Conservation (phyloP, 2,797 vertebrate species). For the Myioborus miniatus region DNA sequence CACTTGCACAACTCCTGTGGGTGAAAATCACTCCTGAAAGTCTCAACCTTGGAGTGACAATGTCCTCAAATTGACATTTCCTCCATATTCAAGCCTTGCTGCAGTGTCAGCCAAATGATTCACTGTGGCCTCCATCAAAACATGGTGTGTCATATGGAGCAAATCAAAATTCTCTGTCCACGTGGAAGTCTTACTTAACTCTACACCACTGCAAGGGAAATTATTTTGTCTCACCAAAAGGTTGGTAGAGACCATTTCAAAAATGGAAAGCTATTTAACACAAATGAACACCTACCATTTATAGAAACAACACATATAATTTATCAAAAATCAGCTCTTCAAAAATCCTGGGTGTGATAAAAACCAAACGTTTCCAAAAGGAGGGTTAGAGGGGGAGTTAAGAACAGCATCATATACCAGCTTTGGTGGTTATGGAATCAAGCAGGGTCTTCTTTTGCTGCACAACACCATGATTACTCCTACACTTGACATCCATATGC, state of each 20-base stretch:
- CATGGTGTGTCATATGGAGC: background rate
- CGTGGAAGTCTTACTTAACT: background rate
- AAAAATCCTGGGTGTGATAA: background rate
- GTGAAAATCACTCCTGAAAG: background rate
- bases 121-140: background rate
- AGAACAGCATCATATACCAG: background rate
- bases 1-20: background rate
- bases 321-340: background rate
- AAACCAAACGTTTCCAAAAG: background rate
- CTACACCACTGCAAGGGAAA: background rate
- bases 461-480: background rate
- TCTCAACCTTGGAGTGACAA: background rate
- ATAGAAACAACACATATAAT: background rate
- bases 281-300: background rate
- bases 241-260: background rate
- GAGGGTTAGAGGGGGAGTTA: background rate
- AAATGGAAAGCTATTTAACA: background rate
- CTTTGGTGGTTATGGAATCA: background rate
- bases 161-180: background rate
- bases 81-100: background rate
- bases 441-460: background rate
- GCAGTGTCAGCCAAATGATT: background rate
- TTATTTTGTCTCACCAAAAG: background rate
- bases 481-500: background rate
- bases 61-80: background rate